Conservation (phyloP, 2,113 vertebrate genomes). For the Morone saxatilis region DNA sequence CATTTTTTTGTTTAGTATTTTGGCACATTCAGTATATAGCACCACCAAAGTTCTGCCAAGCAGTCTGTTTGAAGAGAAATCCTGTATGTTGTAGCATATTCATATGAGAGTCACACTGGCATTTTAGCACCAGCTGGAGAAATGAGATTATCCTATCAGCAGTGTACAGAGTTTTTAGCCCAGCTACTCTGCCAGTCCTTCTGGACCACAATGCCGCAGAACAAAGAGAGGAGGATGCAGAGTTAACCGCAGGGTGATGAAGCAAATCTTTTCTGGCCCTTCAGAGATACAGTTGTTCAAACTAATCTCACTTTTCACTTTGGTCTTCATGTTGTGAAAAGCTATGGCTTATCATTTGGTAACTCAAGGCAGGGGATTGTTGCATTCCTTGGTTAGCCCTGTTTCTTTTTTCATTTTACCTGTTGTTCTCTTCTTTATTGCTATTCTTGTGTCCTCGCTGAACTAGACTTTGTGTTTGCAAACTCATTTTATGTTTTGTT, state of each 20-base stretch:
- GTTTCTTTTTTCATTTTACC: constrained; percentile 4
- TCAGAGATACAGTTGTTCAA: constrained; percentile 55
- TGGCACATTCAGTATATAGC: constrained; percentile 75
- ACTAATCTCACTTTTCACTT: constrained; percentile 54
- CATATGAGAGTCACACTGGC: constrained; percentile 58
- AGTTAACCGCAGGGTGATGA: constrained; percentile 36
- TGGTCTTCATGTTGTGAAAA: constrained; percentile 57
- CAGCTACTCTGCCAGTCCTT: constrained; percentile 53
- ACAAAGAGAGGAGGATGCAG: constrained; percentile 28
- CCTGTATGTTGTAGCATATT: constrained; percentile 51
- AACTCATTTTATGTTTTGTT: constrained; percentile 38
- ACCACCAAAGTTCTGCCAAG: constrained; percentile 64
- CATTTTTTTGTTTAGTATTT: constrained; percentile 47
- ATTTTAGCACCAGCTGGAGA: constrained; percentile 69
- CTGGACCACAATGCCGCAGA: constrained; percentile 40
- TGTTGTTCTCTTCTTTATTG: constrained; percentile 45
- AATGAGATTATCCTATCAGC: constrained; percentile 77
- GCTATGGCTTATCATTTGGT: constrained; percentile 54
- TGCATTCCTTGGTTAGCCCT: constrained; percentile 25
- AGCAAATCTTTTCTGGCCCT: constrained; percentile 57
- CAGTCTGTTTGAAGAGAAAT: constrained; percentile 58
- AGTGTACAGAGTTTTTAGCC: constrained; percentile 54
- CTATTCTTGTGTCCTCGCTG: constrained; percentile 14
- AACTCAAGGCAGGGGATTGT: constrained; percentile 31
- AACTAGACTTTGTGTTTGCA: constrained; percentile 46